A percentile compares a stretch with the other conserved stretches of the same genome.
These are phyloP conservation scores for Drosophila kikkawai DNA, from an alignment of 1,140 invertebrate genomes.

Conservation along the genomic window DNA sequence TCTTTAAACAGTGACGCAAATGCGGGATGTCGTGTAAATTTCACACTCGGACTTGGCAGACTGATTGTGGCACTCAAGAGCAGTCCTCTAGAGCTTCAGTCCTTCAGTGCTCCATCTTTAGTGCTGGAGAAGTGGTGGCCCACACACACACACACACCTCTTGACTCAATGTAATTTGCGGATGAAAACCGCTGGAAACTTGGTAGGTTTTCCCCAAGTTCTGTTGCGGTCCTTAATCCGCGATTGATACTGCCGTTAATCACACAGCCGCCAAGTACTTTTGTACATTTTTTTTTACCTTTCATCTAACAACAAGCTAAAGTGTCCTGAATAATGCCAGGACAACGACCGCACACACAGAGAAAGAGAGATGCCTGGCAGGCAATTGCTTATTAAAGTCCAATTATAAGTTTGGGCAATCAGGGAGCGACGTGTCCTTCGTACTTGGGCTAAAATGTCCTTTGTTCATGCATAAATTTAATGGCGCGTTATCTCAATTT, in stretches of 20 bases:
- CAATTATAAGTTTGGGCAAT: slow-evolving; percentile 63
- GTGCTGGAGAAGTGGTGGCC: slow-evolving; percentile 9
- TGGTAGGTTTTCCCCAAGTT: slow-evolving; percentile 17
- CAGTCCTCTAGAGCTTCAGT: slow-evolving; percentile 20
- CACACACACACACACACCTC: not conserved
- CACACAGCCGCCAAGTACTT: slow-evolving; percentile 14
- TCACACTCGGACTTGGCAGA: slow-evolving; percentile 56
- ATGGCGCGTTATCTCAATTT: slow-evolving; percentile 74
- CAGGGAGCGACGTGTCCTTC: slow-evolving; percentile 45
- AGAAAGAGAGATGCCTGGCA: slow-evolving; percentile 15
- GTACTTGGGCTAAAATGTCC: slow-evolving; percentile 61
- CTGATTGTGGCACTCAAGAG: slow-evolving; percentile 62
- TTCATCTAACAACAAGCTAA: slow-evolving; percentile 21
- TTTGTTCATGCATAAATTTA: slow-evolving; percentile 77
- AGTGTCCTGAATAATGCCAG: slow-evolving; percentile 24
- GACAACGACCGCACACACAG: slow-evolving; percentile 4
- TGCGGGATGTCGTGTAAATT: slow-evolving; percentile 50
- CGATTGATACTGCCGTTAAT: slow-evolving; percentile 44
- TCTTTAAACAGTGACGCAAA: slow-evolving; percentile 72
- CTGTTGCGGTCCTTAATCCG: slow-evolving; percentile 28
- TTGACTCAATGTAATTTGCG: slow-evolving; percentile 38
- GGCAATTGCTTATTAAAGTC: slow-evolving; percentile 75
- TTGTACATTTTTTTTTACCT: not conserved
- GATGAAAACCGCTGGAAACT: slow-evolving; percentile 60
- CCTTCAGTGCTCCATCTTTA: not conserved